These are phyloP conservation scores for Aphaenogaster ashmeadi DNA, from an alignment of 1,140 invertebrate genomes.

Conservation along the genomic window DNA sequence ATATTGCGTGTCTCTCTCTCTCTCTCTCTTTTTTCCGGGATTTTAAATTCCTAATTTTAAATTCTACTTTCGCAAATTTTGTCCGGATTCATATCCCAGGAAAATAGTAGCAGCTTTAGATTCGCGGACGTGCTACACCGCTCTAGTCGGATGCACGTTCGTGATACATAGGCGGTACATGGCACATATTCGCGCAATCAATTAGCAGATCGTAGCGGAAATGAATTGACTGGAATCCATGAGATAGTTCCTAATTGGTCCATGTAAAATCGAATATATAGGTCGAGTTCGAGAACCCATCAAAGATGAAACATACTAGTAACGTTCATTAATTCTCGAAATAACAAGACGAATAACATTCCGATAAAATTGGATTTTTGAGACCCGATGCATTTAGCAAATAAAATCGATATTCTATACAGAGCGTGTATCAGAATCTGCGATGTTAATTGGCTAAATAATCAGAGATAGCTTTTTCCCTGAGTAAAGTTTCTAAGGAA, in stretches of 20 bases:
- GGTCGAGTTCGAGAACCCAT: not conserved
- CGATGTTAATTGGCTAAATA: constrained; percentile 18
- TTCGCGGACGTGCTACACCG: not conserved
- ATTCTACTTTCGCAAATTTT: not conserved
- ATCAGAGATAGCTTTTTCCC: not conserved
- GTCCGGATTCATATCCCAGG: not conserved
- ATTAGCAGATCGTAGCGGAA: constrained; percentile 35
- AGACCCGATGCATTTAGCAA: not conserved
- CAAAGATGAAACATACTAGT: not conserved
- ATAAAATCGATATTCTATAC: not conserved
- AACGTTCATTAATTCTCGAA: not conserved
- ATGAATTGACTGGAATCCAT: constrained; percentile 28
- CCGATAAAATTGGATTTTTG: not conserved
- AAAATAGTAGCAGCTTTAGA: not conserved
- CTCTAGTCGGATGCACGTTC: not conserved
- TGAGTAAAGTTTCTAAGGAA: not conserved
- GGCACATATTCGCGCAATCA: constrained; percentile 29
- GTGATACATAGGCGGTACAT: not conserved
- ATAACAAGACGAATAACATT: not conserved
- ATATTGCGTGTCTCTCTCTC: not conserved
- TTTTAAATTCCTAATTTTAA: not conserved
- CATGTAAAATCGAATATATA: constrained; percentile 28
- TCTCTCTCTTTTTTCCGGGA: not conserved
- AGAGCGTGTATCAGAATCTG: not conserved
- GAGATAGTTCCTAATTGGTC: constrained; percentile 33